Percentiles rank a stretch among this genome's conserved stretches.
Evolutionary conservation across 1,140 invertebrate species (phyloP).

Genomic region (Dryas iulia): DNA sequence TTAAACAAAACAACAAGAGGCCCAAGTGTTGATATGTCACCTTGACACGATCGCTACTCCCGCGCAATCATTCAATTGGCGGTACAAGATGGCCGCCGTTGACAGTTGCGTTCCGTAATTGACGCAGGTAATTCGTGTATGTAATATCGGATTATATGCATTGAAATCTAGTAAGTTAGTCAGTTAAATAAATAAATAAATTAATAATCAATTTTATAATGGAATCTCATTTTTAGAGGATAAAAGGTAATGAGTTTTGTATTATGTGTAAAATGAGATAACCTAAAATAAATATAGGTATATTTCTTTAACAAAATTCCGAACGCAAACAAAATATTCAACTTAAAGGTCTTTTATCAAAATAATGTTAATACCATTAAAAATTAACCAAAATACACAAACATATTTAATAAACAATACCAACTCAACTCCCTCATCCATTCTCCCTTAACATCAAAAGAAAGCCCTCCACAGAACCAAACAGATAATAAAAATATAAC

Average conservation of each 20-base stretch:
- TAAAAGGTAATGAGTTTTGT: too few species aligned
- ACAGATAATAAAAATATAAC: conserved; percentile 9
- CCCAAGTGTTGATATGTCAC: conserved; percentile 39
- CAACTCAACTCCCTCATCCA: background rate
- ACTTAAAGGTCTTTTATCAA: too few species aligned
- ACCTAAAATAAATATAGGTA: too few species aligned
- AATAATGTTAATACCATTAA: too few species aligned
- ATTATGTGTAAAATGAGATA: conserved; percentile 2
- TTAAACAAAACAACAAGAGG: conserved; percentile 22
- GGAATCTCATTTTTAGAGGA: too few species aligned
- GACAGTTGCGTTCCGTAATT: conserved; percentile 29
- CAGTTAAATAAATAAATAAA: too few species aligned
- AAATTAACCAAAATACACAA: too few species aligned
- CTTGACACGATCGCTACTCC: conserved; percentile 60
- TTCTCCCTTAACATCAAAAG: background rate
- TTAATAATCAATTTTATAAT: too few species aligned
- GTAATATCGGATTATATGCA: background rate
- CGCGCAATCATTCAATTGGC: conserved; percentile 71
- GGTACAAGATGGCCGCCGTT: conserved; percentile 56
- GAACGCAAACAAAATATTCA: too few species aligned
- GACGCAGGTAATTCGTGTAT: conserved; percentile 10
- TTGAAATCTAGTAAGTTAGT: background rate
- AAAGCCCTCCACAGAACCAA: background rate
- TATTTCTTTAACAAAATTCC: too few species aligned
- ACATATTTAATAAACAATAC: too few species aligned